Evolutionary conservation across 1,140 invertebrate species (phyloP), one percentile per base, ranked within the genome.

Genomic region (Artemia franciscana): DNA sequence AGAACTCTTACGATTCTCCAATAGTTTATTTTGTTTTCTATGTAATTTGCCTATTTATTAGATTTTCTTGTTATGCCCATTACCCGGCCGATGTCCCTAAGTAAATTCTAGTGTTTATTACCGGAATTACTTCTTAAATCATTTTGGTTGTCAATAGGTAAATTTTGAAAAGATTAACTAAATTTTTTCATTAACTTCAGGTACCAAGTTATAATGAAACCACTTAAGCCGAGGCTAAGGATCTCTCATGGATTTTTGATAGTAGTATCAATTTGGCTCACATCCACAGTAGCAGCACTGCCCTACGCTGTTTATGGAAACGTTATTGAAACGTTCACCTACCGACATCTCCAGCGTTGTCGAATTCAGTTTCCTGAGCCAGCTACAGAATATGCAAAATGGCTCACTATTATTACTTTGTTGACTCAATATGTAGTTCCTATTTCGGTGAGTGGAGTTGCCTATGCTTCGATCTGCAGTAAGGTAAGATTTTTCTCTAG

Each of bases 341-440:
- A 67, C 27, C 57, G 66, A 57, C 61, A 66, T 59, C 60, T 72
- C 24, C 63, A 64, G 12, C 66, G 75, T 39, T 78, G 77, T 64
- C 70, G 72, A 57, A 67, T 71, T 3, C 64, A 67, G 18, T 77
- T 74, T 72, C 69, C 72, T 66, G 61, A 68, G 66, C 63, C 67
- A 51, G 62, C 63, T 21, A 56, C 65, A 7, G 28, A 64, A 26
- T 73, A 71, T 63, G 71, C 77, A 26, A 70, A 72, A 60, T 71
- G 67, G 65, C 63, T 75, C 18, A 78, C 76, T 0, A 65, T 77
- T 9, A 65, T 68, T 12, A 77, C 74, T 4, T 73, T 77, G 28
- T 56, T 76, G 0, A 70, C 75, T 4, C 78, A 80, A 64, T 80
- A 78, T 69, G 68, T 75, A n/a, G 65, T 78, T 4, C 78, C 78